phyloP scores from a whole-genome alignment of 2,888 invertebrate genomes.

The Caenorhabditis becei region DNA sequence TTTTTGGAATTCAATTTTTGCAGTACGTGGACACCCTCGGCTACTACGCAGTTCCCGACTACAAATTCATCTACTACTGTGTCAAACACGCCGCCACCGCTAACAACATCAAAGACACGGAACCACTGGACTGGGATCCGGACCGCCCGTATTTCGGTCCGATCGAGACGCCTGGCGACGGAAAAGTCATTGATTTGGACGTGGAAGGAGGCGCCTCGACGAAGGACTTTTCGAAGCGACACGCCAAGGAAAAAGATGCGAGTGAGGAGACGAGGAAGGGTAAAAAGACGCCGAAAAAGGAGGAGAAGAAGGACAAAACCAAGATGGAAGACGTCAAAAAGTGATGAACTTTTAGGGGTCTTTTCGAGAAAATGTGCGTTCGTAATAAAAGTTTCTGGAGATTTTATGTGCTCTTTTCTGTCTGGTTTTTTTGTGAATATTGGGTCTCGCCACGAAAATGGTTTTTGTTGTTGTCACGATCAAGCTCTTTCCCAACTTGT shows the following conservation, averaged over 20 bases:
- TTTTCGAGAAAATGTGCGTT: no score
- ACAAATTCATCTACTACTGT: constrained; percentile 71
- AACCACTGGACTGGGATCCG: constrained; percentile 74
- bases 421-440: no score
- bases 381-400: no score
- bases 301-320: not conserved
- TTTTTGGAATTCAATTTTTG: constrained; percentile 31
- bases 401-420: no score
- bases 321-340: constrained; percentile 33
- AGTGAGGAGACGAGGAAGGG: constrained; percentile 43
- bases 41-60: constrained; percentile 76
- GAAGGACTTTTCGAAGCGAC: constrained; percentile 50
- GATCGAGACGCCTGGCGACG: constrained; percentile 64
- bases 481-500: no score
- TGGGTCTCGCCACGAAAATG: no score
- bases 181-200: constrained; percentile 62
- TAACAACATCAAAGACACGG: constrained; percentile 65
- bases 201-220: constrained; percentile 49
- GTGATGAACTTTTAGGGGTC: no score
- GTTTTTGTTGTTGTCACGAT: no score
- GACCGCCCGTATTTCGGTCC: constrained; percentile 65
- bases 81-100: constrained; percentile 69
- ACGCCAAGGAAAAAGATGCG: constrained; percentile 18
- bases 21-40: constrained; percentile 70
- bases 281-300: constrained; percentile 34